A percentile compares a stretch with the other conserved stretches of the same genome.
phyloP scores from a whole-genome alignment of 2,888 invertebrate species.

The Callinectes sapidus region DNA sequence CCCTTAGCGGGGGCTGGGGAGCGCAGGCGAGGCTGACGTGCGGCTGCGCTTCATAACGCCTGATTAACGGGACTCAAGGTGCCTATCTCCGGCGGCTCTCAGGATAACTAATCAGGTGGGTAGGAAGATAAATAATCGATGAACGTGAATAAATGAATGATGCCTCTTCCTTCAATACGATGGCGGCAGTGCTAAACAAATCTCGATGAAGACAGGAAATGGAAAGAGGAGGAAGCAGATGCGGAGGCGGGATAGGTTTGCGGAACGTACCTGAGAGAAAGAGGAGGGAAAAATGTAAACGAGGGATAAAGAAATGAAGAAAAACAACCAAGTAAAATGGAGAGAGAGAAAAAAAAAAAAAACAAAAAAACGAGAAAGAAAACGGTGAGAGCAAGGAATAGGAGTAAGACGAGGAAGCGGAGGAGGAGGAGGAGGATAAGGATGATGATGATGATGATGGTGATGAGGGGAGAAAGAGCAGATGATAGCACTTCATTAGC shows the following conservation, averaged over 20 bases:
- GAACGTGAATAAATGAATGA: conserved; percentile 6
- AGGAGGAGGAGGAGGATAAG: not conserved
- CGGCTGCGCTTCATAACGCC: conserved; percentile 3
- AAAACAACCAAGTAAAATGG: not conserved
- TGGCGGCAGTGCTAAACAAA: not conserved
- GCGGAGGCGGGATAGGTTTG: not conserved
- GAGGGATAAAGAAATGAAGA: not conserved
- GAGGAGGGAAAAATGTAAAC: not conserved
- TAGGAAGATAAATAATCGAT: not conserved
- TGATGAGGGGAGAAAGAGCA: not conserved
- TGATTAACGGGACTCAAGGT: conserved; percentile 6
- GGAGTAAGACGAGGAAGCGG: not conserved
- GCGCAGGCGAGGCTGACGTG: not conserved
- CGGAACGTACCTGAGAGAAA: not conserved
- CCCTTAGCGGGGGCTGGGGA: not conserved
- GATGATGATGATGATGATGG: no score
- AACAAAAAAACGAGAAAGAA: not conserved
- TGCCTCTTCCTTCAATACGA: not conserved
- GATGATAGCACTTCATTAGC: not conserved
- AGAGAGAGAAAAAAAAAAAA: not conserved
- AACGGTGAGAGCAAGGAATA: not conserved
- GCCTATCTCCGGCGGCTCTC: not conserved
- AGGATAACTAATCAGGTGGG: conserved; percentile 4
- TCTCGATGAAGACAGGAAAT: not conserved
- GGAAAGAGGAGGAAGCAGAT: not conserved